Evolutionary conservation across 2,113 vertebrate species (phyloP), one percentile per base, ranked within the genome.

Genomic region (Emydura subglobosa): DNA sequence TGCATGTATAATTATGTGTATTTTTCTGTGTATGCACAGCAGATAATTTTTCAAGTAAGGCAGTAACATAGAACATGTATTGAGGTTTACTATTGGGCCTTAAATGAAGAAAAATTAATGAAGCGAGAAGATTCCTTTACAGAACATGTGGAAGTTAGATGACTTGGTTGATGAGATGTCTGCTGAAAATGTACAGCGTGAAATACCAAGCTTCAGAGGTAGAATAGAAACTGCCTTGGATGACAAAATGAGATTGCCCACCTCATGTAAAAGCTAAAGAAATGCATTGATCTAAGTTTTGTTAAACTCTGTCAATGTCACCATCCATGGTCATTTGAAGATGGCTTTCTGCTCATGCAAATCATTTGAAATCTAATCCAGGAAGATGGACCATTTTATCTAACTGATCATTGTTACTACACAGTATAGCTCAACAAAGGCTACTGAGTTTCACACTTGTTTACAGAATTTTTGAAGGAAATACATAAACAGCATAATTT

Each of bases 261-360:
- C 13, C 82, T 72, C 57, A 59, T 90, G 87, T 87, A 22, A 89
- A 92, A 92, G 16, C 47, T 74, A 27, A 3, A 3, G 25, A 0
- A 85, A 53, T 47, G 19, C 54, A 19, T 3, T 59, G 7, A 14
- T 21, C 11, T 25, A 59, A 80, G 19, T 82, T 92, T 91, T 29
- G 87, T 49, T 80, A 80, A 89, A 78, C 55, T 42, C 79, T 12
- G 24, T 86, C 76, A 85, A 3, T 39, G n/a, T 29, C 82, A 86
- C 39, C 76, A 84, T n/a, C 61, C 49, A 82, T 53, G 39, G 19
- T 86, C 21, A 57, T 53, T 82, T 72, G 50, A 82, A 87, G 6
- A 4, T 16, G 11, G 5, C 29, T 87, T 84, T 82, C 74, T 92
- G 47, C 34, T 86, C 87, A 90, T 93, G 92, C 87, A 94, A 89